Evolutionary conservation across 2,797 vertebrate genomes (phyloP), one percentile per base, ranked within the genome.

Genomic region (Mallotus villosus): DNA sequence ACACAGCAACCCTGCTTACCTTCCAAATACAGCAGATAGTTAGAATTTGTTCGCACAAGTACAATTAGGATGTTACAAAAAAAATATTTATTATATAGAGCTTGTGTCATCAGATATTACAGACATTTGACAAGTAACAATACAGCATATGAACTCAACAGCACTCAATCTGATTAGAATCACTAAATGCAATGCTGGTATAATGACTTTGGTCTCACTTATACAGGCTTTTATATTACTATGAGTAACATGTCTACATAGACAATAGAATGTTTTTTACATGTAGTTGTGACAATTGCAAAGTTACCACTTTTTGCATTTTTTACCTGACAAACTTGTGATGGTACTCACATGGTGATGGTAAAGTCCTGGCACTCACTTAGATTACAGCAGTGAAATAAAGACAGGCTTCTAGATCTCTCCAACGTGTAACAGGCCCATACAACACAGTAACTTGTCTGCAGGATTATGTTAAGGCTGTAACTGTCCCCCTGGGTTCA

Each of bases 301-400:
- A 46, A 21, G 0, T 24, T 61, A 73, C 3, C 59, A 8, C 2
- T 49, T 55, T 25, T 41, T 60, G n/a, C 4, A 19, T 59, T 5
- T 3, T n/a, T 67, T n/a, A n/a, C n/a, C n/a, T n/a, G n/a, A n/a
- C n/a, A 68, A 55, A 77, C 76, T 70, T n/a, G 37, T 58, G 8
- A 77, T 46, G 55, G 27, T 55, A 74, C 41, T 12, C 41, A 8
- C 2, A 3, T 14, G 11, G 12, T 46, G 41, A 8, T 12, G 41
- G 41, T 46, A 12, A 46, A 11, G 9, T 12, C 41, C 12, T 46
- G 41, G 2, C 41, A 46, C 14, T 46, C 41, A 46, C 41, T 2
- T 2, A 12, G 41, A 46, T 11, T 12, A 2, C 41, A 46, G 41
- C 41, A 46, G 41, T 46, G 41, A 46, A 34, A 29, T 49, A 3